phyloP scores from a whole-genome alignment of 2,113 vertebrate genomes.

The Onychorhynchus coronatus region DNA sequence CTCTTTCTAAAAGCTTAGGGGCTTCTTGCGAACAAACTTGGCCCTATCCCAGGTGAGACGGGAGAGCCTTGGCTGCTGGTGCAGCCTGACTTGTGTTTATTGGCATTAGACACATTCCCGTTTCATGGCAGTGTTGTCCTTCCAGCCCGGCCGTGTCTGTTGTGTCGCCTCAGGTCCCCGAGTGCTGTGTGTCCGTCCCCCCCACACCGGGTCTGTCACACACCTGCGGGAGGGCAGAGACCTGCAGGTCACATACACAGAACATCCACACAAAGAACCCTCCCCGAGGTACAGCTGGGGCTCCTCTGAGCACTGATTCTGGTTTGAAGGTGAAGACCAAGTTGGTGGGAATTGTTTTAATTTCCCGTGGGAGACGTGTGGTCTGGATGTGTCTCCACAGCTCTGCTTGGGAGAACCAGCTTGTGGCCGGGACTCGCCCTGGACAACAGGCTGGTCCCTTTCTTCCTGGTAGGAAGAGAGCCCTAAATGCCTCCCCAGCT shows the following conservation, averaged over 20 bases:
- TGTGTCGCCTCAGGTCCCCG: background rate
- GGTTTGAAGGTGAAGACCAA: background rate
- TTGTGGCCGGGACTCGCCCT: rapidly evolving
- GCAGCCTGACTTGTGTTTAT: rapidly evolving
- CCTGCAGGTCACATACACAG: background rate
- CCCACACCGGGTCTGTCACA: rapidly evolving
- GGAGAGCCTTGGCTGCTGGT: background rate
- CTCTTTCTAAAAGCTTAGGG: background rate
- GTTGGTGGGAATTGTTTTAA: background rate
- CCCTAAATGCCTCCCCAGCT: background rate
- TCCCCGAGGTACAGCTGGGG: rapidly evolving
- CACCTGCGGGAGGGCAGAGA: background rate
- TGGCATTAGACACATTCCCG: rapidly evolving
- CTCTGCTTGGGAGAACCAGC: rapidly evolving
- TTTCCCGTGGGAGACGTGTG: rapidly evolving
- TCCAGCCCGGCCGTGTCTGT: background rate
- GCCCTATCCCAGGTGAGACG: rapidly evolving
- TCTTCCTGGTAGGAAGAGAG: background rate
- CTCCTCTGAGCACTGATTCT: background rate
- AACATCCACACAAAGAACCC: background rate
- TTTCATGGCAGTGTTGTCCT: rapidly evolving
- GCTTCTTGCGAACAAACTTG: rapidly evolving
- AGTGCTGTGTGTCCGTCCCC: rapidly evolving
- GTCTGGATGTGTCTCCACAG: rapidly evolving
- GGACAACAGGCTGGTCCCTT: background rate